phyloP scores from a whole-genome alignment of 2,113 vertebrate genomes.

The Oreotrochilus melanogaster region DNA sequence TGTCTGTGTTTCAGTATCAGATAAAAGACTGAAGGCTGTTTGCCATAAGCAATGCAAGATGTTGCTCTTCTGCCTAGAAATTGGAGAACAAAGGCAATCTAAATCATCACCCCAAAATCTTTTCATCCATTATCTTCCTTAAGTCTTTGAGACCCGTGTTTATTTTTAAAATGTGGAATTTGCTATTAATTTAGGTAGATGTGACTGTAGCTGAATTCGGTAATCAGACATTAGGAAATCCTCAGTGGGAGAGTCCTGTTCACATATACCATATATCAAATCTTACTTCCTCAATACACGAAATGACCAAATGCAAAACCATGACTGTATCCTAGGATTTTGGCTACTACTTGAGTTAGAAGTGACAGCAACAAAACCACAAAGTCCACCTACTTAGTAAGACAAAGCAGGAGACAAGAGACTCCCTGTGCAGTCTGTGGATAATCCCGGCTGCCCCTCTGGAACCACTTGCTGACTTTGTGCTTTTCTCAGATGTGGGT shows the following conservation, averaged over 20 bases:
- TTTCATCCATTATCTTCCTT: background rate
- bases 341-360: background rate
- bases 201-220: background rate
- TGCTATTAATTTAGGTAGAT: background rate
- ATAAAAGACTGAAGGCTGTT: background rate
- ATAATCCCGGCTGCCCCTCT: background rate
- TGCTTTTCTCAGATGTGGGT: background rate
- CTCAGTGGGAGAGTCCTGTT: background rate
- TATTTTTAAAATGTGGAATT: background rate
- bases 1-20: background rate
- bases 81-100: background rate
- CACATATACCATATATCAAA: background rate
- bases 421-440: background rate
- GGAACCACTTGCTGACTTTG: background rate
- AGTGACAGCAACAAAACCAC: background rate
- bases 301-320: background rate
- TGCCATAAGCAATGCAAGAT: background rate
- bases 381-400: background rate
- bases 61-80: background rate
- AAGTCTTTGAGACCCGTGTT: background rate
- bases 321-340: background rate
- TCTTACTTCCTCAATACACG: background rate
- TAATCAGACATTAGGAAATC: background rate
- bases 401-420: background rate
- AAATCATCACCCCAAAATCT: background rate